Percentiles rank a stretch among this genome's conserved stretches.
phyloP scores from a whole-genome alignment of 2,113 vertebrate species.

The Eurystomus gularis region DNA sequence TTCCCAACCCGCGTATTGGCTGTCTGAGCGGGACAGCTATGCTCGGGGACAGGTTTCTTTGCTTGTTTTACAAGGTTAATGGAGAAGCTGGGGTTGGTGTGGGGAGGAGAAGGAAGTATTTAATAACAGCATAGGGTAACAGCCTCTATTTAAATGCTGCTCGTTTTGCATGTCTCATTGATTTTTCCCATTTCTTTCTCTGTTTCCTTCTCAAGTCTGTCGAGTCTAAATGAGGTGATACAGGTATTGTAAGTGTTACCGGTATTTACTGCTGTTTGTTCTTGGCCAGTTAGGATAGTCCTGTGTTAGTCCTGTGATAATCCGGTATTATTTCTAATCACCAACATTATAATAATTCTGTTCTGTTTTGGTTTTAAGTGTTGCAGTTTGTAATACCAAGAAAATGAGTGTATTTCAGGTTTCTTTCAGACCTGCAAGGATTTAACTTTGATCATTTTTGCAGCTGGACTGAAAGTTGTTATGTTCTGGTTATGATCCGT shows the following conservation, averaged over 20 bases:
- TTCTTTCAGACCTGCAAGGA: background rate
- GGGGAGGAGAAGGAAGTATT: background rate
- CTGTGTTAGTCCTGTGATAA: background rate
- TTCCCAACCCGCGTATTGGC: rapidly evolving
- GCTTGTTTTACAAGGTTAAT: background rate
- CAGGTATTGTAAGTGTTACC: rapidly evolving
- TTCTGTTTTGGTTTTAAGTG: background rate
- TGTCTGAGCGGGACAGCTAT: background rate
- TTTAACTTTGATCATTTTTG: background rate
- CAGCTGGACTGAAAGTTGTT: background rate
- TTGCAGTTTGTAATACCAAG: background rate
- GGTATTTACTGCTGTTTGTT: background rate
- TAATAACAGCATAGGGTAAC: background rate
- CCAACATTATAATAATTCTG: rapidly evolving
- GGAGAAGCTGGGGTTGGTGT: background rate
- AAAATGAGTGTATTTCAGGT: background rate
- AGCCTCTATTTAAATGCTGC: background rate
- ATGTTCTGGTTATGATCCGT: background rate
- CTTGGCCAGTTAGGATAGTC: background rate
- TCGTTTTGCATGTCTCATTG: background rate
- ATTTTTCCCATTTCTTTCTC: background rate
- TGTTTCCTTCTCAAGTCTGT: background rate
- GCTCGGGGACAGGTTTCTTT: background rate
- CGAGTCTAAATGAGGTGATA: background rate
- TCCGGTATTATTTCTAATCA: background rate